Evolutionary conservation across 2,113 vertebrate species (phyloP).

Genomic region (Australoheros scitulus): DNA sequence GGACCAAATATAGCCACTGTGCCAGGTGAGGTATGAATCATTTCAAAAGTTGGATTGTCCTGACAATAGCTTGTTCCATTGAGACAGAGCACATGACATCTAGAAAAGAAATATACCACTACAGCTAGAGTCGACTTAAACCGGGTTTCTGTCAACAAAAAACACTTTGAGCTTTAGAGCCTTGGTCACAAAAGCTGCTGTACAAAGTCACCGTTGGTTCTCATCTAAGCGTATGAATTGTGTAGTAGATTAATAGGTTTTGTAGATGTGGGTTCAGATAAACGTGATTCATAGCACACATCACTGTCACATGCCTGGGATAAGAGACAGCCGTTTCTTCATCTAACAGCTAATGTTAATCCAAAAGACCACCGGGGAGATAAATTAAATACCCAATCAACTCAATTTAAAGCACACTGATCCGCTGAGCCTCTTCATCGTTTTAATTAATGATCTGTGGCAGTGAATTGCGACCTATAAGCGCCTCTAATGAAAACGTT

Average conservation of each 20-base stretch:
- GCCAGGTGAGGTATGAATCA: neutral
- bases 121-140: neutral
- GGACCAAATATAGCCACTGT: neutral
- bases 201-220: neutral
- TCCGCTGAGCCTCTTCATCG: neutral
- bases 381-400: neutral
- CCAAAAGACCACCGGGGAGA: neutral
- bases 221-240: neutral
- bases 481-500: neutral
- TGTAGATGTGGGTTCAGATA: neutral
- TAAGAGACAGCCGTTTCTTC: neutral
- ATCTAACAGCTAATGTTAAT: neutral
- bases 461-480: neutral
- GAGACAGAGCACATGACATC: neutral
- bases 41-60: neutral
- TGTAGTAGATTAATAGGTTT: neutral
- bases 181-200: neutral
- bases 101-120: neutral
- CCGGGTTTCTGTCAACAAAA: neutral
- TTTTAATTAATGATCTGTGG: neutral
- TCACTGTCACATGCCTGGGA: conserved; percentile 45
- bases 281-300: conserved; percentile 39
- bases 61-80: neutral
- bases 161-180: neutral
- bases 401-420: neutral